Evolutionary conservation across 2,113 vertebrate genomes (phyloP).

Genomic region (Vombatus ursinus): DNA sequence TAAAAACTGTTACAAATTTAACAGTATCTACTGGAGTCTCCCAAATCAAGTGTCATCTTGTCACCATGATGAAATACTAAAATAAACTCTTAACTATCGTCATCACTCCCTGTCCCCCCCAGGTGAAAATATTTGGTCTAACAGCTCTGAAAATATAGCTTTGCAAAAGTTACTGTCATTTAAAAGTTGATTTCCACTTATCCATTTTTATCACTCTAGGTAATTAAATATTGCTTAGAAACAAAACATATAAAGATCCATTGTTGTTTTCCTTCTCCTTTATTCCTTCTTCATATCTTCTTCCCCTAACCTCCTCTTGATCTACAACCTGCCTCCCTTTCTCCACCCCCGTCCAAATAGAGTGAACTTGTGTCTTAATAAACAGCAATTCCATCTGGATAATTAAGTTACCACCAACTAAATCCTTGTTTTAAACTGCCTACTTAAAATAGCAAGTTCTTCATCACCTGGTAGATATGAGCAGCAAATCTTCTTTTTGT

Average conservation of each 20-base stretch:
- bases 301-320: background rate
- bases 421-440: background rate
- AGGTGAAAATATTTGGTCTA: background rate
- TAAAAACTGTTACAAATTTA: background rate
- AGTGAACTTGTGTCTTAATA: background rate
- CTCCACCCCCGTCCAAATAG: background rate
- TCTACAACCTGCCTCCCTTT: fast-evolving
- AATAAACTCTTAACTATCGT: background rate
- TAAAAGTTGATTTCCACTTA: background rate
- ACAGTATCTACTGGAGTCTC: background rate
- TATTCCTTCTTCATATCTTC: background rate
- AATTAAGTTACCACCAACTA: background rate
- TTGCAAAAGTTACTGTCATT: background rate
- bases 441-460: background rate
- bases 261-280: background rate
- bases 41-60: background rate
- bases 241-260: background rate
- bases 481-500: background rate
- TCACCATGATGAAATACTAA: background rate
- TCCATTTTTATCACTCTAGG: background rate
- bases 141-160: background rate
- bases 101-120: background rate
- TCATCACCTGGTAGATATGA: background rate
- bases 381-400: background rate
- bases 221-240: background rate